Conservation (phyloP, 53 echinoderm and acorn worm genomes). For the Crossaster papposus region DNA sequence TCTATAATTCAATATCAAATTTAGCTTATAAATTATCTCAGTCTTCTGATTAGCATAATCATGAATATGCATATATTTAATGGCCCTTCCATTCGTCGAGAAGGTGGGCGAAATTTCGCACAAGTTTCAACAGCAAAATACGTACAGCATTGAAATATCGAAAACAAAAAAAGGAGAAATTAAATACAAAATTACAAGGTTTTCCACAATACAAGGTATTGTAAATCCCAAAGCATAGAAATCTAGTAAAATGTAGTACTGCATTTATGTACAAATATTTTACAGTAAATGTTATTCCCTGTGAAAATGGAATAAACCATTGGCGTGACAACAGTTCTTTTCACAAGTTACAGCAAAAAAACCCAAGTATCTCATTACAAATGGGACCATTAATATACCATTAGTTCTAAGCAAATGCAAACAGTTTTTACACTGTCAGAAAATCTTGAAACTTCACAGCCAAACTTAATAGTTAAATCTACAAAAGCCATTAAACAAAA, state of each 20-base stretch:
- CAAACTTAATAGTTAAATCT: not conserved
- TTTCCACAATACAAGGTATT: slow-evolving; percentile 30
- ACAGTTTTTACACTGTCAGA: not conserved
- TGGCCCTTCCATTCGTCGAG: slow-evolving; percentile 27
- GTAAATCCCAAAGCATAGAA: slow-evolving; percentile 2
- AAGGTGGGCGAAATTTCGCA: slow-evolving; percentile 38
- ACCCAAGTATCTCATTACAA: not conserved
- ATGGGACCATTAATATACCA: not conserved
- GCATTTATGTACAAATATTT: slow-evolving; percentile 37
- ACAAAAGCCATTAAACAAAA: too few relatives aligned
- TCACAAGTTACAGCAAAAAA: not conserved
- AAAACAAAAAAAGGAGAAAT: slow-evolving; percentile 29
- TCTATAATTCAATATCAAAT: too few relatives aligned
- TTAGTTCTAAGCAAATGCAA: not conserved
- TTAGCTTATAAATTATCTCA: too few relatives aligned
- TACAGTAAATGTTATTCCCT: slow-evolving; percentile 4
- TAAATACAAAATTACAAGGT: slow-evolving; percentile 46
- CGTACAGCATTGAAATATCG: slow-evolving; percentile 50
- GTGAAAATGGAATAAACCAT: slow-evolving; percentile 14
- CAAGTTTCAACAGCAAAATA: slow-evolving; percentile 59
- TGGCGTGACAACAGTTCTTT: not conserved
- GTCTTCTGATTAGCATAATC: not conserved
- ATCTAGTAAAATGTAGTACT: slow-evolving; percentile 43
- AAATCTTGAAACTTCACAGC: not conserved
- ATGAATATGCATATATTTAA: slow-evolving; percentile 38